Percentiles rank a stretch among this genome's conserved stretches.
Evolutionary conservation across 2,888 invertebrate species (phyloP).

Genomic region (Oscheius sp.): DNA sequence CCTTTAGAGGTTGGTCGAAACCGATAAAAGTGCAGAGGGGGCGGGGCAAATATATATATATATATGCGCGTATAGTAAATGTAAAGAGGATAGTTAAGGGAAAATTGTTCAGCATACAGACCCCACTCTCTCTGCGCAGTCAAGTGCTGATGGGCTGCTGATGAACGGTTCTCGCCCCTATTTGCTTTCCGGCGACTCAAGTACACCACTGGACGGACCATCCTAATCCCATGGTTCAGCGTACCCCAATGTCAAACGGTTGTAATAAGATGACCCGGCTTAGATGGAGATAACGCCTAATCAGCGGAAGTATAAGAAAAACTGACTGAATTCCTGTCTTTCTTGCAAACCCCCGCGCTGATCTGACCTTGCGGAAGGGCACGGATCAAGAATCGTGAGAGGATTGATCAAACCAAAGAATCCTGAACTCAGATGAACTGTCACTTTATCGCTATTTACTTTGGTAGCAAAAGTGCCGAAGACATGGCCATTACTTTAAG

Average conservation of each 20-base stretch:
- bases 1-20: constrained; percentile 21
- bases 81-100: constrained; percentile 3
- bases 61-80: background rate
- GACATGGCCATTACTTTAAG: constrained; percentile 20
- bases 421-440: too few relatives aligned
- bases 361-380: too few relatives aligned
- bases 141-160: constrained; percentile 30
- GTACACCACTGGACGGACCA: constrained; percentile 26
- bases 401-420: too few relatives aligned
- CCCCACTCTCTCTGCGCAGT: constrained; percentile 17
- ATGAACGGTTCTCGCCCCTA: constrained; percentile 30
- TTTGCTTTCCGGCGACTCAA: constrained; percentile 30
- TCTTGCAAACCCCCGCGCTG: too few relatives aligned
- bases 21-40: constrained; percentile 28
- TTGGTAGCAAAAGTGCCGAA: constrained; percentile 15
- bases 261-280: constrained; percentile 16
- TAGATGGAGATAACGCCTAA: constrained; percentile 17
- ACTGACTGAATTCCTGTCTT: too few relatives aligned
- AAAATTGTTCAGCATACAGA: constrained; percentile 20
- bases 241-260: constrained; percentile 2
- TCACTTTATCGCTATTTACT: background rate
- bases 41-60: constrained; percentile 15
- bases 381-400: too few relatives aligned
- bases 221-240: constrained; percentile 26
- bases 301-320: background rate